phyloP scores from a whole-genome alignment of 2,113 vertebrate species.

The Pluvialis apricaria region DNA sequence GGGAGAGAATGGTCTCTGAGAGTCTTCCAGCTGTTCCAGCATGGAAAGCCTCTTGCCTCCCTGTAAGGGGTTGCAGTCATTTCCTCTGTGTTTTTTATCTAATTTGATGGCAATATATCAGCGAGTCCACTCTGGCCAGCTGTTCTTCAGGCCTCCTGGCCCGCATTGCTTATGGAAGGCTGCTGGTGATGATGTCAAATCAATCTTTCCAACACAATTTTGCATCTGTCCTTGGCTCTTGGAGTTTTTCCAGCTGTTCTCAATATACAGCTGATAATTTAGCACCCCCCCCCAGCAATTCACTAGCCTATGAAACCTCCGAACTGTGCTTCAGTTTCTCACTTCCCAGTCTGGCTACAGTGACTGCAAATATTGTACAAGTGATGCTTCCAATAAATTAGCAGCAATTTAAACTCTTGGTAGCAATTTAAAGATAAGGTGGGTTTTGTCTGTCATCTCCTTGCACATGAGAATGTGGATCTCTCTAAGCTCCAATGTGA shows the following conservation, averaged over 20 bases:
- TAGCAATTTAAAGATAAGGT: background rate
- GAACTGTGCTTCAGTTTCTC: background rate
- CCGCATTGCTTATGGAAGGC: background rate
- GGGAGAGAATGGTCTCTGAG: background rate
- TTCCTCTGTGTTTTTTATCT: constrained; percentile 29
- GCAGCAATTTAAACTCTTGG: background rate
- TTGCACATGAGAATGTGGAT: background rate
- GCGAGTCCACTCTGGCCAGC: constrained; percentile 15
- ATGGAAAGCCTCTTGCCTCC: background rate
- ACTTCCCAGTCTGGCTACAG: background rate
- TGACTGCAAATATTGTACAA: background rate
- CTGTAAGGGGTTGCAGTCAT: background rate
- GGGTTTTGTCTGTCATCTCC: background rate
- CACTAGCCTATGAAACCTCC: background rate
- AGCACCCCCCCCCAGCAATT: background rate
- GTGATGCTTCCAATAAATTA: background rate
- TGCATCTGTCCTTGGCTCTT: constrained; percentile 36
- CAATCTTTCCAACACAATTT: background rate
- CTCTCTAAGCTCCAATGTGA: background rate
- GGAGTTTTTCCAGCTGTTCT: constrained; percentile 24
- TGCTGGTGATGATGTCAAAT: background rate
- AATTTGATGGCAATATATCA: constrained; percentile 25
- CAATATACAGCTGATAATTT: background rate
- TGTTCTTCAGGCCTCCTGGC: constrained; percentile 39
- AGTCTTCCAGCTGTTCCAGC: constrained; percentile 23